Evolutionary conservation across 2,113 vertebrate genomes (phyloP).

Genomic region (Ibidorhyncha struthersii): DNA sequence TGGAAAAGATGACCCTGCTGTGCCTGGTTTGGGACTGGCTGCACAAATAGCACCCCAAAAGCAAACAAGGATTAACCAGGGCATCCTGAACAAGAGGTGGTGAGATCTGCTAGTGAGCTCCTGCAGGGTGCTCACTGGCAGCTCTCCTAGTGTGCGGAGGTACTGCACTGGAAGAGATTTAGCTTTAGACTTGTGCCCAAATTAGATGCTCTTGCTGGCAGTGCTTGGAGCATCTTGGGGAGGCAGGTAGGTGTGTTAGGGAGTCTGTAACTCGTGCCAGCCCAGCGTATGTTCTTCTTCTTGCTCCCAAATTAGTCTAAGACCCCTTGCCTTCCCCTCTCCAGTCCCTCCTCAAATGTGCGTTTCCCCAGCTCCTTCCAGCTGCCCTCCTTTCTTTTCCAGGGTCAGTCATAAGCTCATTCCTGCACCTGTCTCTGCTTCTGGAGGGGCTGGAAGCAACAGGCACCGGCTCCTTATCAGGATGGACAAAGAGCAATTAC

Average conservation of each 20-base stretch:
- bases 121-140: fast-evolving
- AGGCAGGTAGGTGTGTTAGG: not conserved
- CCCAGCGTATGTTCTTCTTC: not conserved
- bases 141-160: not conserved
- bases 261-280: not conserved
- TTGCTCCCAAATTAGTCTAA: not conserved
- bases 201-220: not conserved
- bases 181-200: not conserved
- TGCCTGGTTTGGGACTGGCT: not conserved
- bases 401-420: not conserved
- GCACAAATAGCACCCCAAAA: not conserved
- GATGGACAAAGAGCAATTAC: not conserved
- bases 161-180: not conserved
- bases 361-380: not conserved
- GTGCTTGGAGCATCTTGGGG: not conserved
- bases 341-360: not conserved
- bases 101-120: not conserved
- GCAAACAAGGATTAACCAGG: not conserved
- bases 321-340: not conserved
- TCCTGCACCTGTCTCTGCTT: not conserved
- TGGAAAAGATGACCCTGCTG: not conserved
- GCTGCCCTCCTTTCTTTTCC: not conserved
- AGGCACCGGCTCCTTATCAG: not conserved
- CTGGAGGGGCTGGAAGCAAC: not conserved
- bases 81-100: not conserved